phyloP scores from a whole-genome alignment of 2,113 vertebrate species.

The Mormyrus iriodes region DNA sequence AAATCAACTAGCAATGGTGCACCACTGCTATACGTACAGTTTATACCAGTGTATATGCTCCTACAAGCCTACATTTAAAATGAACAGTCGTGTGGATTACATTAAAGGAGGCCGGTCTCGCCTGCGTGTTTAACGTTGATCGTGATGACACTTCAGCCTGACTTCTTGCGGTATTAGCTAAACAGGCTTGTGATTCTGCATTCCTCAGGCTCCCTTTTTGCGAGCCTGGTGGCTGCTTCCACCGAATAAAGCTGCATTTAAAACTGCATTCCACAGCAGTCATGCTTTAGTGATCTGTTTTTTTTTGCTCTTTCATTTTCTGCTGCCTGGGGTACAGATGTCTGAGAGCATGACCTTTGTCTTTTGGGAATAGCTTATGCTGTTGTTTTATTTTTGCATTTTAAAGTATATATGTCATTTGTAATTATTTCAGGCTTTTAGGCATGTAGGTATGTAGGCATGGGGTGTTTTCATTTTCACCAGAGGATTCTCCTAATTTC shows the following conservation, averaged over 20 bases:
- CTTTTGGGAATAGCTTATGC: background rate
- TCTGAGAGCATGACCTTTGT: background rate
- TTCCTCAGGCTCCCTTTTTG: background rate
- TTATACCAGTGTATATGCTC: background rate
- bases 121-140: background rate
- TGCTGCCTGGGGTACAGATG: background rate
- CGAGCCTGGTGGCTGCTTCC: background rate
- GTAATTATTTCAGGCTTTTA: background rate
- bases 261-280: background rate
- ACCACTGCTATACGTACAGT: background rate
- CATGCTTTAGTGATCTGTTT: background rate
- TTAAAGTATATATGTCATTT: background rate
- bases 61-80: background rate
- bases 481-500: background rate
- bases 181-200: background rate
- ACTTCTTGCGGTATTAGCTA: background rate
- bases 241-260: background rate
- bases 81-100: background rate
- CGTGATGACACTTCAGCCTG: background rate
- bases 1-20: too few relatives aligned
- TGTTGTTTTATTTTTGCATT: background rate
- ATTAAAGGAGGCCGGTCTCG: background rate
- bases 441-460: background rate
- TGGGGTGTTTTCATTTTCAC: background rate
- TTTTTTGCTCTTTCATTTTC: background rate